Percentiles rank a stretch among this genome's conserved stretches.
Evolutionary conservation across 2,888 invertebrate genomes (phyloP).

Genomic region (Cryptosula pallasiana): DNA sequence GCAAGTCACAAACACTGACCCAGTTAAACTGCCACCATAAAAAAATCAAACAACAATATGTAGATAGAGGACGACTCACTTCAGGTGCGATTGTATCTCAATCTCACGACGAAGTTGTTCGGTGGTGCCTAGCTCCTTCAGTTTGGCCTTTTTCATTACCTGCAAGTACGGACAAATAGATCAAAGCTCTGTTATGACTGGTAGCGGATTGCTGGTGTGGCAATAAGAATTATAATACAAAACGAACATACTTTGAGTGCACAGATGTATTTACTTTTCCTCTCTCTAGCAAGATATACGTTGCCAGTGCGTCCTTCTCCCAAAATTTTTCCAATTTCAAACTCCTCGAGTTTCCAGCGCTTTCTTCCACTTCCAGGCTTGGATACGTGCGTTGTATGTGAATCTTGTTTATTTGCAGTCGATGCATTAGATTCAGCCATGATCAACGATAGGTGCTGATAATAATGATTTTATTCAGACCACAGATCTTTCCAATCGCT

Average conservation of each 20-base stretch:
- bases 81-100: constrained; percentile 88
- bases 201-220: no score
- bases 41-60: no score
- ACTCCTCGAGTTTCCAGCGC: constrained; percentile 70
- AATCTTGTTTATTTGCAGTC: no score
- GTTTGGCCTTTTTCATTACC: constrained; percentile 69
- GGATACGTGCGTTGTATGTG: no score
- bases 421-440: no score
- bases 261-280: constrained; percentile 67
- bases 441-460: no score
- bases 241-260: constrained; percentile 54
- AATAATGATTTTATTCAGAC: no score
- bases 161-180: constrained; percentile 29
- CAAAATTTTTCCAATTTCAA: constrained; percentile 85
- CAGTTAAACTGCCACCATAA: no score
- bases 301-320: constrained; percentile 97
- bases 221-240: background rate
- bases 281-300: constrained; percentile 90
- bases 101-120: constrained; percentile 93
- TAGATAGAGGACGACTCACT: constrained; percentile 54
- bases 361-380: no score
- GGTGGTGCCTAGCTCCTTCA: constrained; percentile 78
- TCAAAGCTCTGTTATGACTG: background rate
- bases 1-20: no score
- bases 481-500: no score